Conservation (phyloP, 2,113 vertebrate species). For the Apteryx owenii region DNA sequence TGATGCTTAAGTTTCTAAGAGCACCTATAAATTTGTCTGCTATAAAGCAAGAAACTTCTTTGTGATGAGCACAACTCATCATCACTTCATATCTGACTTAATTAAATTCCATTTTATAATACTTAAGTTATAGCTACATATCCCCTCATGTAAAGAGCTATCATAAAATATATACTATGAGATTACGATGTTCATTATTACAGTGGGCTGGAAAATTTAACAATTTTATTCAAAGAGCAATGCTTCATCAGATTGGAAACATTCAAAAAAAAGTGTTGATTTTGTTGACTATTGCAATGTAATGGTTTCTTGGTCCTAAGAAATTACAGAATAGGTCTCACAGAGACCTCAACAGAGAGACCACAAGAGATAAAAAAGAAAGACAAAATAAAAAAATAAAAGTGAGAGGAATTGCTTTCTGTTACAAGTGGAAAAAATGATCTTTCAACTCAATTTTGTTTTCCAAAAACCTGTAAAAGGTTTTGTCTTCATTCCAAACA, state of each 20-base stretch:
- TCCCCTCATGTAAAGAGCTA: neutral
- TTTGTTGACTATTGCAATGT: neutral
- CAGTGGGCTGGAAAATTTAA: neutral
- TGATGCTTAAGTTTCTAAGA: neutral
- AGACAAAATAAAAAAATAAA: neutral
- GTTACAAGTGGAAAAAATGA: neutral
- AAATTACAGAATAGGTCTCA: neutral
- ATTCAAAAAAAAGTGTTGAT: neutral
- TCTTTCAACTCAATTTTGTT: neutral
- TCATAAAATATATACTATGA: neutral
- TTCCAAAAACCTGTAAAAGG: neutral
- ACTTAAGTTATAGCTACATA: neutral
- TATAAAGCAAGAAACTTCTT: neutral
- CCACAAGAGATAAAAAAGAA: neutral
- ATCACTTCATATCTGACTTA: constrained; percentile 20
- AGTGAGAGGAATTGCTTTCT: neutral
- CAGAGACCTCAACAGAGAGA: neutral
- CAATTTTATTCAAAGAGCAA: neutral
- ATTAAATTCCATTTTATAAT: constrained; percentile 7
- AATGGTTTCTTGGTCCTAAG: neutral
- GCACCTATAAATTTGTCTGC: neutral
- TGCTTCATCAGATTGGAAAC: neutral
- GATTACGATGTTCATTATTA: neutral
- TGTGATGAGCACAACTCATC: neutral
- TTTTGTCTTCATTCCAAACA: neutral